phyloP scores from a whole-genome alignment of 2,113 vertebrate genomes.

The Xiphophorus maculatus region DNA sequence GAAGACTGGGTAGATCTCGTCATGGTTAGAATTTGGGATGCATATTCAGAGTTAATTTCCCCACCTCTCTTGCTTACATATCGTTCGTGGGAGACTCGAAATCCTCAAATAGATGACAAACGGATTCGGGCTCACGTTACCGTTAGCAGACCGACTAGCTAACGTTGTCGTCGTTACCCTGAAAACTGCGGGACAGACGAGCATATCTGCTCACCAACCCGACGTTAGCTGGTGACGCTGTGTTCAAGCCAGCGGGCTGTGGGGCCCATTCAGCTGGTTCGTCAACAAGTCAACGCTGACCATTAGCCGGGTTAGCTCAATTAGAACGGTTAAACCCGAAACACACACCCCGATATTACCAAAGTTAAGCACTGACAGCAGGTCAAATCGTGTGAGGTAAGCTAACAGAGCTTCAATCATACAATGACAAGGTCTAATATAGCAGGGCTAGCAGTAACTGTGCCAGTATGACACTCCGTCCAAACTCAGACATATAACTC shows the following conservation, averaged over 20 bases:
- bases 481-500: slow-evolving; percentile 34
- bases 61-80: slow-evolving; percentile 57
- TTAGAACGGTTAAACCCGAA: slow-evolving; percentile 31
- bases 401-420: slow-evolving; percentile 35
- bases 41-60: slow-evolving; percentile 69
- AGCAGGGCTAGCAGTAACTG: slow-evolving; percentile 60
- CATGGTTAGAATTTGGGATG: slow-evolving; percentile 75
- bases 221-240: slow-evolving; percentile 74
- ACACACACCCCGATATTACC: background rate
- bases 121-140: slow-evolving; percentile 48
- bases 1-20: slow-evolving; percentile 71
- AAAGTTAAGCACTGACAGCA: background rate
- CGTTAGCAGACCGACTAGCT: slow-evolving; percentile 67
- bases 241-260: slow-evolving; percentile 73
- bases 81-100: slow-evolving; percentile 36
- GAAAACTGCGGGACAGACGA: slow-evolving; percentile 70
- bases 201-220: slow-evolving; percentile 67
- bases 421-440: slow-evolving; percentile 68
- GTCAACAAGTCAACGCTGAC: slow-evolving; percentile 78
- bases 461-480: slow-evolving; percentile 63
- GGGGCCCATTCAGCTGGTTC: slow-evolving; percentile 75
- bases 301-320: slow-evolving; percentile 69
- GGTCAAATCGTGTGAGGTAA: slow-evolving; percentile 11
- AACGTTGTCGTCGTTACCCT: slow-evolving; percentile 63
- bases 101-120: slow-evolving; percentile 50